These are phyloP conservation scores for Halcyon senegalensis DNA, from an alignment of 2,113 vertebrate genomes.

Conservation along the genomic window DNA sequence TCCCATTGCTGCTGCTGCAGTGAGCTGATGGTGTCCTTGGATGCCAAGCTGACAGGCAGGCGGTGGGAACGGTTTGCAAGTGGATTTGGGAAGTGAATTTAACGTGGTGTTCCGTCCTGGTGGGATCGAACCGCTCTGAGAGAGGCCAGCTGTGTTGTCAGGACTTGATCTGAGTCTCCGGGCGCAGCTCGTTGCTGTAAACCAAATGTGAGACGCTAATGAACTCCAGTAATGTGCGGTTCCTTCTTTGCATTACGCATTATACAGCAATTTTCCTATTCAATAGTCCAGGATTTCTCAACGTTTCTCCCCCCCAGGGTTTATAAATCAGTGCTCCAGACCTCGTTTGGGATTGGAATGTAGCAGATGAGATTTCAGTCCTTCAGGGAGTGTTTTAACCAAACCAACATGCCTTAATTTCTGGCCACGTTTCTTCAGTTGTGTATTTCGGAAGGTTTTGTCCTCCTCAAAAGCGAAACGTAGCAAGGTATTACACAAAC, in stretches of 20 bases:
- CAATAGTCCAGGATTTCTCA: neutral
- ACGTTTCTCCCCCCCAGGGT: neutral
- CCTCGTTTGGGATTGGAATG: neutral
- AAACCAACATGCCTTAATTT: neutral
- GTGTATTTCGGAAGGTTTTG: neutral
- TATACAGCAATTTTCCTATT: neutral
- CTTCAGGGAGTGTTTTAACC: neutral
- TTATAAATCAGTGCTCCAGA: neutral
- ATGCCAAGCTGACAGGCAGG: fast-evolving
- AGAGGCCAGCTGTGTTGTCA: neutral
- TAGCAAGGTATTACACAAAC: neutral
- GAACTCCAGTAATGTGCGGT: neutral
- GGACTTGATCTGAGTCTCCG: fast-evolving
- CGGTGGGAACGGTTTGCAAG: neutral
- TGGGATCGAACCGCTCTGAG: neutral
- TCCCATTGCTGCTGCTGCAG: neutral
- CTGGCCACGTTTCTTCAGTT: neutral
- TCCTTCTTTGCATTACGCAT: neutral
- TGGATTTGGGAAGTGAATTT: neutral
- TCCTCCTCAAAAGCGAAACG: neutral
- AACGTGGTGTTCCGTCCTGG: neutral
- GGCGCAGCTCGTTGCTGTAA: neutral
- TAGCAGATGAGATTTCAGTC: conserved; percentile 13
- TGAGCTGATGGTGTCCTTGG: neutral
- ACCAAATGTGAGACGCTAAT: neutral